These are phyloP conservation scores for Pachymerium ferrugineum DNA, from an alignment of 2,888 invertebrate species.

Conservation along the genomic window DNA sequence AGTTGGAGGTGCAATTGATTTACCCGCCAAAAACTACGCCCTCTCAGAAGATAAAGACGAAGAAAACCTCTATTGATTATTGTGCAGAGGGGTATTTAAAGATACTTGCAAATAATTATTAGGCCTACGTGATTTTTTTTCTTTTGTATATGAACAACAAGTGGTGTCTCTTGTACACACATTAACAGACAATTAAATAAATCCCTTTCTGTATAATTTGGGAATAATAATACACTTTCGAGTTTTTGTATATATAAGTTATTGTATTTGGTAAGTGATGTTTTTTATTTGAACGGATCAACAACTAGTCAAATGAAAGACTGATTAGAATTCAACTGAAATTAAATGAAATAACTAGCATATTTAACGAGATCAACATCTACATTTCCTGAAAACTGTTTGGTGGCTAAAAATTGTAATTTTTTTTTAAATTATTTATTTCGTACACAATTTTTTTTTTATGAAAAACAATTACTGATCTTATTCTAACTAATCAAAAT, in stretches of 20 bases:
- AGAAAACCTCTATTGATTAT: not conserved
- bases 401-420: not conserved
- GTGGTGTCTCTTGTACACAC: conserved; percentile 13
- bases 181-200: conserved; percentile 7
- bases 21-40: not conserved
- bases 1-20: too few relatives aligned
- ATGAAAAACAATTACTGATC: conserved; percentile 10
- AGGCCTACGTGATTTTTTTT: conserved; percentile 15
- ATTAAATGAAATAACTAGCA: too few relatives aligned
- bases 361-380: conserved; percentile 1
- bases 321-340: too few relatives aligned
- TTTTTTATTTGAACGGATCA: too few relatives aligned
- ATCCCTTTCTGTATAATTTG: not conserved
- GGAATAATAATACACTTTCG: not conserved
- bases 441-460: not conserved
- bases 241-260: too few relatives aligned
- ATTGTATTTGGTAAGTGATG: too few relatives aligned
- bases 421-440: not conserved
- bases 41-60: not conserved
- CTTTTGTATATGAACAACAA: conserved; percentile 18
- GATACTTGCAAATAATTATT: not conserved
- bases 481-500: conserved; percentile 9
- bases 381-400: not conserved
- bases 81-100: not conserved
- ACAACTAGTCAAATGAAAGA: too few relatives aligned